Percentiles rank a stretch among this genome's conserved stretches.
Conservation (phyloP, 2,113 vertebrate species). For the Oncorhynchus mykiss region DNA sequence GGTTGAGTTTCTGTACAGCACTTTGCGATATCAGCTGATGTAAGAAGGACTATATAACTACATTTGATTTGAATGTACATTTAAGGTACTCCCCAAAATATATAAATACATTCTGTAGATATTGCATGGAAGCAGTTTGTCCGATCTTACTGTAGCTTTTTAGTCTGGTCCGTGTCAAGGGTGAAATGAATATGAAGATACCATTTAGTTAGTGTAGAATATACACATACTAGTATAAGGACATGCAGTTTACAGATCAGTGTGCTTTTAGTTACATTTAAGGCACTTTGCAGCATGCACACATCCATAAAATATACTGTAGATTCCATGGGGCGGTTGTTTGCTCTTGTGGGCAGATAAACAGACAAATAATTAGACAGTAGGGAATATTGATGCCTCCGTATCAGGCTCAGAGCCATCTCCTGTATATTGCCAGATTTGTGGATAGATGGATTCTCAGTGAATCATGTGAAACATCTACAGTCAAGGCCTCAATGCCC, state of each 20-base stretch:
- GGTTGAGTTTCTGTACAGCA: no score
- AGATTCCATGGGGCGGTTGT: slow-evolving; percentile 26
- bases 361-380: slow-evolving; percentile 44
- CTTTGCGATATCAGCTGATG: no score
- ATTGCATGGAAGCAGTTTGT: not conserved
- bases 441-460: no score
- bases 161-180: not conserved
- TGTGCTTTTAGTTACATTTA: not conserved
- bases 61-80: no score
- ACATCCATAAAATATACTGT: not conserved
- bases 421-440: not conserved
- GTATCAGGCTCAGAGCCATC: not conserved
- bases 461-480: not conserved
- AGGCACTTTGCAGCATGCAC: not conserved
- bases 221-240: not conserved
- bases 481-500: not conserved
- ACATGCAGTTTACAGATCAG: not conserved
- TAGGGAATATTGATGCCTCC: not conserved
- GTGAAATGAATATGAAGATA: not conserved
- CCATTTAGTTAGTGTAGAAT: not conserved
- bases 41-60: no score
- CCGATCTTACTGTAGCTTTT: not conserved
- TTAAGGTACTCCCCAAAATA: no score
- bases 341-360: slow-evolving; percentile 9
- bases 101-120: not conserved